Evolutionary conservation across 2,888 invertebrate species (phyloP).

Genomic region (Ferrisia virgata): DNA sequence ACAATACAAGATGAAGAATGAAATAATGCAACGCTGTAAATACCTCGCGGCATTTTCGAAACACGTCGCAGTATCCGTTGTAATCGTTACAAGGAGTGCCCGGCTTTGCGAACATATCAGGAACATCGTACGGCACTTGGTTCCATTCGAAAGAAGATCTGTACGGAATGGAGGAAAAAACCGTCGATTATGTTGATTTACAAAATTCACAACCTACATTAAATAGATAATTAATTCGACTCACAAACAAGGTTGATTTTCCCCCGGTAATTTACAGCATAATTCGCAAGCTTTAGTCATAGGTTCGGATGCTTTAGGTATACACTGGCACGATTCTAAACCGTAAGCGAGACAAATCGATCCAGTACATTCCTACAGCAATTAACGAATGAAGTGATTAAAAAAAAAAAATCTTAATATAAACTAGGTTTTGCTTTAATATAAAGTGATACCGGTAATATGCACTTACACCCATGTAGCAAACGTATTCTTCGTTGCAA

Average conservation of each 20-base stretch:
- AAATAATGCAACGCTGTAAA: not conserved
- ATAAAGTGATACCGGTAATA: no score
- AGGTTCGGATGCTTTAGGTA: slow-evolving; percentile 72
- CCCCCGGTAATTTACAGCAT: slow-evolving; percentile 84
- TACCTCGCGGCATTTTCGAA: slow-evolving; percentile 75
- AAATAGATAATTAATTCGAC: no score
- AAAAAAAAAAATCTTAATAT: not conserved
- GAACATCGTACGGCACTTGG: slow-evolving; percentile 81
- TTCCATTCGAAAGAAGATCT: slow-evolving; percentile 89
- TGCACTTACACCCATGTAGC: slow-evolving; percentile 85
- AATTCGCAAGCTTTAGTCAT: slow-evolving; percentile 87
- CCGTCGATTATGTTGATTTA: no score
- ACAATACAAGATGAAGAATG: no score
- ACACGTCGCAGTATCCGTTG: slow-evolving; percentile 76
- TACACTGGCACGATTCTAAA: slow-evolving; percentile 92
- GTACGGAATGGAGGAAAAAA: not conserved
- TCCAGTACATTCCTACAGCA: slow-evolving; percentile 81
- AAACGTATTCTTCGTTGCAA: slow-evolving; percentile 95
- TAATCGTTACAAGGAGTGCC: slow-evolving; percentile 93
- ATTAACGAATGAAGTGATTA: not conserved
- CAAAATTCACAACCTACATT: not conserved
- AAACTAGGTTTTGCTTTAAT: not conserved
- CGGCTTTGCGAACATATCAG: slow-evolving; percentile 88
- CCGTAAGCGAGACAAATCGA: slow-evolving; percentile 97
- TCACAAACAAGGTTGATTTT: slow-evolving; percentile 72